Percentiles rank a stretch among this genome's conserved stretches.
Conservation (phyloP, 2,888 invertebrate genomes). For the Anoncus sp. region DNA sequence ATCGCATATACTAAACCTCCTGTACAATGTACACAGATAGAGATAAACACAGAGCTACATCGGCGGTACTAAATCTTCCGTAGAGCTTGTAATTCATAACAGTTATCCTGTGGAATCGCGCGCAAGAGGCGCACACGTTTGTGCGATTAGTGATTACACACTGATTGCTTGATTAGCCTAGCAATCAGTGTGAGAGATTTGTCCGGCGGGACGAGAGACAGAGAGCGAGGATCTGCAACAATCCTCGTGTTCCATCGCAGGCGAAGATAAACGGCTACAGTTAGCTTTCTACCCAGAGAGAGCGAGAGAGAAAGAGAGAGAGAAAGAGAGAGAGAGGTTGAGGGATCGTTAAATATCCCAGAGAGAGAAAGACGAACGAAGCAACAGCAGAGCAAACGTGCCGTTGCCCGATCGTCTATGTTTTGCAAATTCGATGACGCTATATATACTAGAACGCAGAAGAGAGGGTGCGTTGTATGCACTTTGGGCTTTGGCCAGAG, state of each 20-base stretch:
- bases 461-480: conserved; percentile 10
- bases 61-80: conserved; percentile 46
- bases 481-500: conserved; percentile 9
- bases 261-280: conserved; percentile 49
- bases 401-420: conserved; percentile 23
- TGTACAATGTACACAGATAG: background rate
- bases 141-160: conserved; percentile 57
- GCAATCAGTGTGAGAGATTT: conserved; percentile 59
- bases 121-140: conserved; percentile 20
- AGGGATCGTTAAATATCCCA: background rate
- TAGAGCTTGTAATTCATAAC: conserved; percentile 52
- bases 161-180: conserved; percentile 54
- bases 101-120: conserved; percentile 42
- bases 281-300: conserved; percentile 28
- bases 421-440: conserved; percentile 57
- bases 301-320: conserved; percentile 1
- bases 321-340: background rate
- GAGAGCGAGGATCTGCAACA: conserved; percentile 3
- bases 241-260: conserved; percentile 38
- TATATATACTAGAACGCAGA: conserved; percentile 1
- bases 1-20: background rate
- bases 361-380: conserved; percentile 7
- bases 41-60: background rate
- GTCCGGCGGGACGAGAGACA: conserved; percentile 42
- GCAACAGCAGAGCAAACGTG: conserved; percentile 19